These are phyloP conservation scores for Halocaridina rubra DNA, from an alignment of 2,888 invertebrate genomes.

Conservation along the genomic window DNA sequence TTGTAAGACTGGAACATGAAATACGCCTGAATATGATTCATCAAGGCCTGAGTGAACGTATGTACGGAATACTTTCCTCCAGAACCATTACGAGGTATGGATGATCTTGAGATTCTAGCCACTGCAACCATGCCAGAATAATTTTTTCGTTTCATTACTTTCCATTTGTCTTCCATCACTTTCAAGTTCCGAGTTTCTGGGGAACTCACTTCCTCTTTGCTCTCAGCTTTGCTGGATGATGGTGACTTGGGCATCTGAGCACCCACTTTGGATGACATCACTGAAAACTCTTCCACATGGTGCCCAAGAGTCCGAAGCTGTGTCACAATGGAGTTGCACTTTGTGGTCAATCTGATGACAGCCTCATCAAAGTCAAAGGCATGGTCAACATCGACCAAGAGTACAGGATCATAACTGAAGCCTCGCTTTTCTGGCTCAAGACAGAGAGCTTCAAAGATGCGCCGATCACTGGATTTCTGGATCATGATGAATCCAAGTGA, in stretches of 20 bases:
- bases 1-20: slow-evolving; percentile 44
- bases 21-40: slow-evolving; percentile 38
- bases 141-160: slow-evolving; percentile 12
- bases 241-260: not conserved
- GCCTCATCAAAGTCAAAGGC: slow-evolving; percentile 41
- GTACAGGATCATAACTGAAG: slow-evolving; percentile 35
- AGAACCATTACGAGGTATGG: slow-evolving; percentile 37
- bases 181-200: slow-evolving; percentile 30
- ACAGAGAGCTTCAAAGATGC: slow-evolving; percentile 38
- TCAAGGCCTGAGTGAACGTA: slow-evolving; percentile 15
- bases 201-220: not conserved
- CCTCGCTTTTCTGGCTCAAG: slow-evolving; percentile 29
- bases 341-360: slow-evolving; percentile 38
- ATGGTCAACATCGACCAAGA: slow-evolving; percentile 41
- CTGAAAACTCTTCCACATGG: slow-evolving; percentile 33
- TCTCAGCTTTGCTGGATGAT: not conserved
- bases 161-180: slow-evolving; percentile 32
- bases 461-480: slow-evolving; percentile 19
- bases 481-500: not conserved
- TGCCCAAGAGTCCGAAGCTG: slow-evolving; percentile 25
- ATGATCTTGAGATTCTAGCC: slow-evolving; percentile 15
- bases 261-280: slow-evolving; percentile 19
- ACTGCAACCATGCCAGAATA: slow-evolving; percentile 48
- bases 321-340: slow-evolving; percentile 45
- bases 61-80: slow-evolving; percentile 29